phyloP scores from a whole-genome alignment of 2,113 vertebrate species.

The Oceanites oceanicus region DNA sequence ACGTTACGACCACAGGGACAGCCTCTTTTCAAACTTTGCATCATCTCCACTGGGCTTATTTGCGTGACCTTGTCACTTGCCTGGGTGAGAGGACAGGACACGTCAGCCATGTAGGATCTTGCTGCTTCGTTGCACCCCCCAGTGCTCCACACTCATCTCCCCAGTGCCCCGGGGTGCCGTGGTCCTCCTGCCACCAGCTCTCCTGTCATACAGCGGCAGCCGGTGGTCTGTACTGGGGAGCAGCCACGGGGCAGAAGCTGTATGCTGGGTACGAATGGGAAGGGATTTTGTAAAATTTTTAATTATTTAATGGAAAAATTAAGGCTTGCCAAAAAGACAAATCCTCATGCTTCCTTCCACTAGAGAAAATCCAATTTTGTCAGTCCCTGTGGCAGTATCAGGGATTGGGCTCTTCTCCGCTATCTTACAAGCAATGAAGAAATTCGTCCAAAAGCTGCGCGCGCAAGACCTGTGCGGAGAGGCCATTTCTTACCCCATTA shows the following conservation, averaged over 20 bases:
- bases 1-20: background rate
- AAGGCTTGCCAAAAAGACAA: background rate
- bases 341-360: background rate
- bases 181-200: background rate
- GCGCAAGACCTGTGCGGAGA: background rate
- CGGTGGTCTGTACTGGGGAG: accelerated
- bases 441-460: background rate
- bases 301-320: background rate
- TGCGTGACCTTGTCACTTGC: background rate
- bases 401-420: background rate
- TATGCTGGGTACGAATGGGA: background rate
- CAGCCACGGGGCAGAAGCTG: accelerated
- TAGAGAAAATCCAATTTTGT: background rate
- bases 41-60: background rate
- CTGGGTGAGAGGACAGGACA: background rate
- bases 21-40: background rate
- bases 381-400: background rate
- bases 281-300: background rate
- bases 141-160: background rate
- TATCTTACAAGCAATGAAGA: background rate
- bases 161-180: background rate
- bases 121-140: accelerated
- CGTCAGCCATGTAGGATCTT: background rate
- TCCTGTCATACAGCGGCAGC: background rate
- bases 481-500: background rate